Conservation (phyloP, 1,140 invertebrate genomes). For the Armadillidium nasatum region DNA sequence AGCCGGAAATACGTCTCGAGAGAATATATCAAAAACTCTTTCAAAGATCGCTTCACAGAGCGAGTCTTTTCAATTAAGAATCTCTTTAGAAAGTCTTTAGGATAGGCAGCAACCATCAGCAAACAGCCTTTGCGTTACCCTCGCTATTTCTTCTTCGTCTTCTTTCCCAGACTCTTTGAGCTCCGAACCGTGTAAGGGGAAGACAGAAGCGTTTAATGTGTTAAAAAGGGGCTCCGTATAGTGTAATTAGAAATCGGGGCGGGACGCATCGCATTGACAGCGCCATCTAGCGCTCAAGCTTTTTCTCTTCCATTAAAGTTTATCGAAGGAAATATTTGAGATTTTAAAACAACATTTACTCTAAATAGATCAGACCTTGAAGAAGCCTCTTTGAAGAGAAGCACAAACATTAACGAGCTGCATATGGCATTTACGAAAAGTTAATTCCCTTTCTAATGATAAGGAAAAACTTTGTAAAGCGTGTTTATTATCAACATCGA, state of each 20-base stretch:
- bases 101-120: background rate
- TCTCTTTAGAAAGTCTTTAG: slow-evolving; percentile 3
- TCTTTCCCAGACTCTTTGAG: slow-evolving; percentile 31
- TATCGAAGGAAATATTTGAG: background rate
- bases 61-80: background rate
- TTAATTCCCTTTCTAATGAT: too few species aligned
- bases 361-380: too few species aligned
- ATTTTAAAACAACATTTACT: too few species aligned
- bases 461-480: too few species aligned
- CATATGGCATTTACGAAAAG: too few species aligned
- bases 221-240: slow-evolving; percentile 35
- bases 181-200: slow-evolving; percentile 33
- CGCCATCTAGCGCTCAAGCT: background rate
- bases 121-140: background rate
- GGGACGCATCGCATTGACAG: background rate
- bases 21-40: background rate
- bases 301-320: background rate
- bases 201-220: slow-evolving; percentile 38
- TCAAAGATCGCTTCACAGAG: background rate
- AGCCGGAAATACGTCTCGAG: background rate
- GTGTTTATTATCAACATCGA: too few species aligned
- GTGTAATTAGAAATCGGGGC: slow-evolving; percentile 35
- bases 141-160: background rate
- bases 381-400: too few species aligned
- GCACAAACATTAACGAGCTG: too few species aligned